Evolutionary conservation across 2,797 vertebrate genomes (phyloP), one percentile per base, ranked within the genome.

Genomic region (Calcarius lapponicus): DNA sequence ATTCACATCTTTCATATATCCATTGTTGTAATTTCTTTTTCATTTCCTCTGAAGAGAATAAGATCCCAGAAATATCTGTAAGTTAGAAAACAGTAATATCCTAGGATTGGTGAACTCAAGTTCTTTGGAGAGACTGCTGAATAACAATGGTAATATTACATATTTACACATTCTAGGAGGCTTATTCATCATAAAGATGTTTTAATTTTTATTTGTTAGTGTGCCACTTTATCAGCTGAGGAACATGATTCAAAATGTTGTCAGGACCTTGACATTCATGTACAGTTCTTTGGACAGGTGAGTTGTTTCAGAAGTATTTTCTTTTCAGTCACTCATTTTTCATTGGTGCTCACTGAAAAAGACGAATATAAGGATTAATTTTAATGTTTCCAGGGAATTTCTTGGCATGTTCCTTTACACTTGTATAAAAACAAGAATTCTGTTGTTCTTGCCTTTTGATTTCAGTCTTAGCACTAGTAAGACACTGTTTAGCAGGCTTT

Each of bases 191-290:
- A 47, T 61, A 40, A 78, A 92, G 73, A 31, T 76, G 22, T 51
- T 94, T 95, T 50, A 25, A 58, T 60, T 85, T 74, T 29, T 61
- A 54, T 93, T 97, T 95, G 61, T 65, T 88, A 99, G 99, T 91
- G 98, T 99, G 90, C 98, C 99, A 21, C 98, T 99, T 95, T 80
- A 98, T 94, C 98, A 98, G 90, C 98, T 99, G 95, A 98, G 98
- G 97, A 99, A 98, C 57, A 98, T 99, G 97, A 97, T 98, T 73
- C 98, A 97, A 72, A 98, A 99, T 76, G 96, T 98, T 31, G 99
- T 99, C 75, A 98, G 98, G 85, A 99, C 98, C 19, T 96, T 99
- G 95, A 99, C 97, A 94, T 98, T 99, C 96, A 99, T 99, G 99
- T 99, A 99, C 71, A 95, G 98, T 94, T 99, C 99, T 83, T 98